phyloP scores from a whole-genome alignment of 2,113 vertebrate species.

The Neomonachus schauinslandi region DNA sequence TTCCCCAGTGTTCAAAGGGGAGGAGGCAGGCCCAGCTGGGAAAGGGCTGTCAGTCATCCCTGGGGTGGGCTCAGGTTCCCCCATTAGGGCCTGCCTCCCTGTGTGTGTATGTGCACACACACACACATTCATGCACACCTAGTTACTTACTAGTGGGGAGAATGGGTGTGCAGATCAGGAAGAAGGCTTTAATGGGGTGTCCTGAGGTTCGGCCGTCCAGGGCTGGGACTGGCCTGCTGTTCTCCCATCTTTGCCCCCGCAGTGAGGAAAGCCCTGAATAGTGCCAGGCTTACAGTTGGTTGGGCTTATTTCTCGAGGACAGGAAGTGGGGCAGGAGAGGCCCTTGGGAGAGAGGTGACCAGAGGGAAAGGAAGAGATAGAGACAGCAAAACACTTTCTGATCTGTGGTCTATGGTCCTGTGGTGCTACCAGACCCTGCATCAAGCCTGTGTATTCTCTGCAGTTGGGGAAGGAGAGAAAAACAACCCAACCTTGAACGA shows the following conservation, averaged over 20 bases:
- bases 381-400: not conserved
- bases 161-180: not conserved
- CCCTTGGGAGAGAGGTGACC: not conserved
- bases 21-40: not conserved
- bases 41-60: not conserved
- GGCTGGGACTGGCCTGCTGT: not conserved
- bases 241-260: too few species aligned
- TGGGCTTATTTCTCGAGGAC: not conserved
- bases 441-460: not conserved
- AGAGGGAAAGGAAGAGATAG: not conserved
- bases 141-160: not conserved
- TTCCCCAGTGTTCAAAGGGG: not conserved
- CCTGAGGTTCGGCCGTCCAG: not conserved
- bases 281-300: not conserved
- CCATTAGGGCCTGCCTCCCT: not conserved
- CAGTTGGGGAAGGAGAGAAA: not conserved
- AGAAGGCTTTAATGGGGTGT: not conserved
- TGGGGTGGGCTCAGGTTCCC: not conserved
- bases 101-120: not conserved
- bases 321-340: not conserved
- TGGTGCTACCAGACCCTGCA: not conserved
- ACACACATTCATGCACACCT: not conserved
- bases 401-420: not conserved
- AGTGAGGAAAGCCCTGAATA: not conserved
- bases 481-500: rapidly evolving